Conservation (phyloP, 2,797 vertebrate genomes). For the Aphelocoma californica region DNA sequence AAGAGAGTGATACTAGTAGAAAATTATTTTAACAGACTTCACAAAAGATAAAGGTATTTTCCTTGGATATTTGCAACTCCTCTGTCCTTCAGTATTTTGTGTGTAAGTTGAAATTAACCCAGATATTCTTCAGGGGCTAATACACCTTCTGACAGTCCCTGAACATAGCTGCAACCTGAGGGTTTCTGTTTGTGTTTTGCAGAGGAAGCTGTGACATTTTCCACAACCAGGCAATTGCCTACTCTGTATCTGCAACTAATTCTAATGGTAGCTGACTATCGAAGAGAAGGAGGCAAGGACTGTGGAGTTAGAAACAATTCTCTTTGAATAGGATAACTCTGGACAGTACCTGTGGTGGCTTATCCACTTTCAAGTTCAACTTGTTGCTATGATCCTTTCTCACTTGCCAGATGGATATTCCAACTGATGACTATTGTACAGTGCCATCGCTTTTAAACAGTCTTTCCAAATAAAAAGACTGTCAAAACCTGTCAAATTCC, state of each 20-base stretch:
- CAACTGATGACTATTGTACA: not conserved
- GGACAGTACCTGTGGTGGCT: not conserved
- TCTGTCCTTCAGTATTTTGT: not conserved
- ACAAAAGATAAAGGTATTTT: not conserved
- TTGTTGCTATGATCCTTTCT: not conserved
- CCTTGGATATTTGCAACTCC: not conserved
- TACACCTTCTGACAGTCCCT: not conserved
- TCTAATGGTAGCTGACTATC: not conserved
- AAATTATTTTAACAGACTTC: not conserved
- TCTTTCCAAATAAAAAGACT: not conserved
- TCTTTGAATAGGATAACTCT: not conserved
- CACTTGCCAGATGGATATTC: not conserved
- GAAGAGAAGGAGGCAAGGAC: not conserved
- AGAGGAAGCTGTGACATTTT: not conserved
- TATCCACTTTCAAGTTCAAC: not conserved
- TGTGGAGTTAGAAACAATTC: not conserved
- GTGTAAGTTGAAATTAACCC: not conserved
- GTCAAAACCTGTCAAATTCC: not conserved
- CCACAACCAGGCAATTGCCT: not conserved
- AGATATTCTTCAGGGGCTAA: not conserved
- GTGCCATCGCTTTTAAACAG: not conserved
- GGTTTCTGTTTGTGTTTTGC: not conserved
- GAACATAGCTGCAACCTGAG: not conserved
- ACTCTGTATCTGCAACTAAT: not conserved
- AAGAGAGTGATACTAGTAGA: not conserved